phyloP scores from a whole-genome alignment of 2,888 invertebrate species.

The Folsomia candida region DNA sequence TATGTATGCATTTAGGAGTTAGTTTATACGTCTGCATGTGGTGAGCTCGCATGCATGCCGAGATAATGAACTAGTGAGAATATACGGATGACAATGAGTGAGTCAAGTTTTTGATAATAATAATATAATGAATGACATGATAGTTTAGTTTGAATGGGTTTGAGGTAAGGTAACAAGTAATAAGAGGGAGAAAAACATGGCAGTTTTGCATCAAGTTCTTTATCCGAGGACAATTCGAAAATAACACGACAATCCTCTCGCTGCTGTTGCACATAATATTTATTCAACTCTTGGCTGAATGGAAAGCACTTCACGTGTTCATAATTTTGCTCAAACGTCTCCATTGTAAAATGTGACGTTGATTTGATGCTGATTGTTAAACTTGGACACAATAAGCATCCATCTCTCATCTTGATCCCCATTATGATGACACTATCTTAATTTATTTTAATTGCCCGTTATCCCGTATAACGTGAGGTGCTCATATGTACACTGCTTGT shows the following conservation, averaged over 20 bases:
- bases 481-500: too few species aligned
- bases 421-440: constrained; percentile 1
- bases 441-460: constrained; percentile 4
- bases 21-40: not conserved
- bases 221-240: not conserved
- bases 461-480: too few species aligned
- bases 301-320: constrained; percentile 6
- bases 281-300: too few species aligned
- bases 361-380: constrained; percentile 10
- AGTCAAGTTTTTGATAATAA: not conserved
- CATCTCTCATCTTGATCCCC: too few species aligned
- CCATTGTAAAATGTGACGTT: constrained; percentile 16
- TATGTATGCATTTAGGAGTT: too few species aligned
- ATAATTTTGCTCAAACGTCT: constrained; percentile 11
- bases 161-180: too few species aligned
- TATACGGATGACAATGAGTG: too few species aligned
- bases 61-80: too few species aligned
- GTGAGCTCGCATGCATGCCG: too few species aligned
- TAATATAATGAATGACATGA: not conserved
- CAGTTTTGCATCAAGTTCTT: not conserved
- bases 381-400: not conserved
- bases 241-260: not conserved
- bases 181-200: not conserved
- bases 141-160: not conserved
- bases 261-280: too few species aligned